These are phyloP conservation scores for Nyctalus aviator DNA, from an alignment of 2,797 vertebrate species.

Conservation along the genomic window DNA sequence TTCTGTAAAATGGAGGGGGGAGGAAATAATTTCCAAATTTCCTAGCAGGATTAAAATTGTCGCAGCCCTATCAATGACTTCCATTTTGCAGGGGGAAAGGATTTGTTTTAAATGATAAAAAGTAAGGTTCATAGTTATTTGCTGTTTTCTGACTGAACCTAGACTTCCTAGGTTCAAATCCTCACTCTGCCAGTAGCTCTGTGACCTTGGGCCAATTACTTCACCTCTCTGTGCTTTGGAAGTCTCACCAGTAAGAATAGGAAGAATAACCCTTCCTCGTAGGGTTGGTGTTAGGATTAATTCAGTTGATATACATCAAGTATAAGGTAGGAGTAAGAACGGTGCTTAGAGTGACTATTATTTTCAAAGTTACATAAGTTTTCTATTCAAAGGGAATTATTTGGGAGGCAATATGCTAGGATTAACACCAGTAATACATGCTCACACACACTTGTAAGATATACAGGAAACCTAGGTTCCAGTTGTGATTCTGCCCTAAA, in stretches of 20 bases:
- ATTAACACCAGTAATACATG: not conserved
- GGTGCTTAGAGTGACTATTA: not conserved
- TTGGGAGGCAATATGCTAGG: not conserved
- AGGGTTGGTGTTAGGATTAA: not conserved
- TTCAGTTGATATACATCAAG: not conserved
- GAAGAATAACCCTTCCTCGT: not conserved
- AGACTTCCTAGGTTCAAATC: not conserved
- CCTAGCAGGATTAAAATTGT: not conserved
- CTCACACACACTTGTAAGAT: fast-evolving
- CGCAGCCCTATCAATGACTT: not conserved
- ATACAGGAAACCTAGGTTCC: not conserved
- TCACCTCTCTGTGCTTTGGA: not conserved
- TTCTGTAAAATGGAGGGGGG: not conserved
- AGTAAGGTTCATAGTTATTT: not conserved
- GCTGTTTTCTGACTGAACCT: not conserved
- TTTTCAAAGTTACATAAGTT: constrained; percentile 15
- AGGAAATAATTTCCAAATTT: not conserved
- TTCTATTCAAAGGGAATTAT: constrained; percentile 18
- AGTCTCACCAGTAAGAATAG: not conserved
- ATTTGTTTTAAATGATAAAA: not conserved
- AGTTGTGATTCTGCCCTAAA: not conserved
- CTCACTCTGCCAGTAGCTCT: not conserved
- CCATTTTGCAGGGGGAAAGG: not conserved
- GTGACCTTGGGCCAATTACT: not conserved
- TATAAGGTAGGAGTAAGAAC: not conserved